A percentile compares a stretch with the other conserved stretches of the same genome.
Conservation (phyloP, 2,888 invertebrate species). For the Clusia tigrina region DNA sequence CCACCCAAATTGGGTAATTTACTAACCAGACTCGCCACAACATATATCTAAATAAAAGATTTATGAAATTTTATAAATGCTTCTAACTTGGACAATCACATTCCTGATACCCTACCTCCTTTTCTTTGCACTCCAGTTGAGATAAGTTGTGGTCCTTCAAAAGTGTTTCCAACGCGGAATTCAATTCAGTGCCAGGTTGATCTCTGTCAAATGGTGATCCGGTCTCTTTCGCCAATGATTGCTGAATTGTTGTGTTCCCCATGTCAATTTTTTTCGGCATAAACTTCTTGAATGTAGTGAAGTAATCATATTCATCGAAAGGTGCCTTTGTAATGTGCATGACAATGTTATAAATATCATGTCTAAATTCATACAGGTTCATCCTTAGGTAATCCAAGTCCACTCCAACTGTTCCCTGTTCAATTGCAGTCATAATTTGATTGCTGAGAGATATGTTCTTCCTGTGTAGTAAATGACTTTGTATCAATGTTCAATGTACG, state of each 20-base stretch:
- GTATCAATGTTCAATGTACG: too few relatives aligned
- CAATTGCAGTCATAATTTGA: too few relatives aligned
- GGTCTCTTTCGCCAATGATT: not conserved
- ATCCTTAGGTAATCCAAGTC: too few relatives aligned
- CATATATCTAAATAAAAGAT: constrained; percentile 67
- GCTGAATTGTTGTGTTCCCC: too few relatives aligned
- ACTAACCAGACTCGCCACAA: constrained; percentile 87
- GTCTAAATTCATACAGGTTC: too few relatives aligned
- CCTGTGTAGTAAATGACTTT: too few relatives aligned
- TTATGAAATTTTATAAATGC: not conserved
- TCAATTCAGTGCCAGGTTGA: constrained; percentile 77
- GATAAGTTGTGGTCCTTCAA: constrained; percentile 64
- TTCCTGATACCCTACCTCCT: constrained; percentile 35
- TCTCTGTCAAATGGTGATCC: constrained; percentile 17
- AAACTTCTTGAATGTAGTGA: constrained; percentile 1
- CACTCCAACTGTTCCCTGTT: too few relatives aligned
- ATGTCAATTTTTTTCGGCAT: constrained; percentile 10
- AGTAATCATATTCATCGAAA: constrained; percentile 49
- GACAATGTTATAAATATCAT: constrained; percentile 22
- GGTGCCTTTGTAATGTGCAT: constrained; percentile 52
- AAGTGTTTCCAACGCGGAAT: constrained; percentile 67
- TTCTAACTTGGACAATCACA: too few relatives aligned
- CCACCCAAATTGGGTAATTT: constrained; percentile 91
- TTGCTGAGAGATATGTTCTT: too few relatives aligned
- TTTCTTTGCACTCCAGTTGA: constrained; percentile 19